Conservation (phyloP, 2,888 invertebrate species). For the Junonia oenone region DNA sequence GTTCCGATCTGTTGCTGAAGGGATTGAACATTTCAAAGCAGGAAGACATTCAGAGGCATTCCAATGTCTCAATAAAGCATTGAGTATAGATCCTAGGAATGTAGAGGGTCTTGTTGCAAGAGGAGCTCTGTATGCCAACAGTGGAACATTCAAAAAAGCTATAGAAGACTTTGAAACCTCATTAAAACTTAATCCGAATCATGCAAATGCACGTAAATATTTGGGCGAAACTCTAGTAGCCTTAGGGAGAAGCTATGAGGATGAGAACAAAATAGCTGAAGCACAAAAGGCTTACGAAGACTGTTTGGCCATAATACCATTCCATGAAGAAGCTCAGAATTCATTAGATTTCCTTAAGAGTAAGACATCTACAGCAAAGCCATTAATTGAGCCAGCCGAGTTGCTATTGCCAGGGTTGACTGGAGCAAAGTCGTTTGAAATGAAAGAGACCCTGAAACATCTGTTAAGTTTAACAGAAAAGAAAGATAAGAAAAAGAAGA, state of each 20-base stretch:
- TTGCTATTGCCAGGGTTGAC: constrained; percentile 80
- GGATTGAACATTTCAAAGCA: constrained; percentile 95
- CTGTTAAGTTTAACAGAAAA: constrained; percentile 81
- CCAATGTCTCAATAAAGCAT: constrained; percentile 94
- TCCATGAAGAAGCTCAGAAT: constrained; percentile 92
- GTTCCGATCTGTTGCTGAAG: constrained; percentile 95
- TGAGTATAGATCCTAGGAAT: constrained; percentile 94
- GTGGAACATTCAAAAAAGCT: constrained; percentile 94
- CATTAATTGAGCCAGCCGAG: constrained; percentile 82
- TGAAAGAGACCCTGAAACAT: constrained; percentile 83
- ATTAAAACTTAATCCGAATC: constrained; percentile 90
- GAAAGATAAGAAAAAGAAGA: constrained; percentile 84
- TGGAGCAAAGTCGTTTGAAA: constrained; percentile 78
- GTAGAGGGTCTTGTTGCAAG: constrained; percentile 95
- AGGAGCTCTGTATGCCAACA: constrained; percentile 95
- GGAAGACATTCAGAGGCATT: constrained; percentile 96
- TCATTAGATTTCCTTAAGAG: constrained; percentile 89
- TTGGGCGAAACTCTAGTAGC: constrained; percentile 95
- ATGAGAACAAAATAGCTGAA: constrained; percentile 90
- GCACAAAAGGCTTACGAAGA: constrained; percentile 91
- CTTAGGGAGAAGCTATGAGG: constrained; percentile 91
- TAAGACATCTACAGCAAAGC: constrained; percentile 79
- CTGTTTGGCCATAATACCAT: constrained; percentile 90
- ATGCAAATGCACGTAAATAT: constrained; percentile 96
- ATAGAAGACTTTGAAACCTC: constrained; percentile 97